A percentile compares a stretch with the other conserved stretches of the same genome.
These are phyloP conservation scores for Ellobium chinense DNA, from an alignment of 2,888 invertebrate species.

Conservation along the genomic window DNA sequence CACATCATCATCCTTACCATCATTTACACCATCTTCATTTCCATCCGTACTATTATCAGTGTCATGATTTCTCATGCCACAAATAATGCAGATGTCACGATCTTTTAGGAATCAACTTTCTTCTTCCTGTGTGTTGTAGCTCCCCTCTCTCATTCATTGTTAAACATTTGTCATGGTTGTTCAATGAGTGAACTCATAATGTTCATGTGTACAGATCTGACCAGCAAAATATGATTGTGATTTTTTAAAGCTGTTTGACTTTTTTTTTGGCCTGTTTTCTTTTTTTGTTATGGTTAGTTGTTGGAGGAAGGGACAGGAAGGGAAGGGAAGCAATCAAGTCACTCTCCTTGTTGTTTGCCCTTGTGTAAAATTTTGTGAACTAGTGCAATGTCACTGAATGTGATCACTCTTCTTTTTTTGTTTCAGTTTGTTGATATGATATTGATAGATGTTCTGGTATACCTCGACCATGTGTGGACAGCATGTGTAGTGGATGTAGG, in stretches of 20 bases:
- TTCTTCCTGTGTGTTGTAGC: constrained; percentile 6
- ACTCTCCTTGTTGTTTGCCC: background rate
- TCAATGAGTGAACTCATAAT: background rate
- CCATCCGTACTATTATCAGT: too few relatives aligned
- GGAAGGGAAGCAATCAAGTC: background rate
- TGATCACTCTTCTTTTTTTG: background rate
- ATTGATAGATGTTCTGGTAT: background rate
- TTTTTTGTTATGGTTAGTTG: background rate
- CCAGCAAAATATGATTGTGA: background rate
- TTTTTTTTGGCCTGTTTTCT: too few relatives aligned
- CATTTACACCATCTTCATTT: background rate
- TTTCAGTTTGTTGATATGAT: background rate
- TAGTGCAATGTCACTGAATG: constrained; percentile 1
- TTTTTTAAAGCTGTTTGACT: too few relatives aligned
- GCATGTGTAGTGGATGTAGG: too few relatives aligned
- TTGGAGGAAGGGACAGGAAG: too few relatives aligned
- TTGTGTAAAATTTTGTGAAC: too few relatives aligned
- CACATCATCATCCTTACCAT: background rate
- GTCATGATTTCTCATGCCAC: too few relatives aligned
- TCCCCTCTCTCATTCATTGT: background rate
- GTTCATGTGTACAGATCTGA: background rate
- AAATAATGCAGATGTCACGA: too few relatives aligned
- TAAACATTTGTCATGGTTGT: too few relatives aligned
- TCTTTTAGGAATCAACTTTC: too few relatives aligned
- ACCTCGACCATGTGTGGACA: too few relatives aligned